Conservation (phyloP, 2,888 invertebrate species). For the Onchidella celtica region DNA sequence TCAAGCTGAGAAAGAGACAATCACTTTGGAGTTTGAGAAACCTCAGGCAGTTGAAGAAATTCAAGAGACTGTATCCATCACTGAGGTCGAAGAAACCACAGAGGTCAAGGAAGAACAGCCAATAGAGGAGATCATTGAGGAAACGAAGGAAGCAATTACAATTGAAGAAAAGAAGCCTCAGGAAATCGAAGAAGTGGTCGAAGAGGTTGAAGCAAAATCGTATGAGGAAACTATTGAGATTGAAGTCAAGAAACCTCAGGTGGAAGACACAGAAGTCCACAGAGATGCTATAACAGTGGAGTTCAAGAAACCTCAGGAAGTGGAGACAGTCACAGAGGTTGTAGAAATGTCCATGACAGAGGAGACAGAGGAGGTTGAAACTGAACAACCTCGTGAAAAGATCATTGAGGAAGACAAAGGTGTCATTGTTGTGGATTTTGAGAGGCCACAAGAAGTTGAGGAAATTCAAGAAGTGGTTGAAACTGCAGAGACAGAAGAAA, state of each 20-base stretch:
- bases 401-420: constrained; percentile 58
- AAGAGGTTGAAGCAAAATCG: constrained; percentile 33
- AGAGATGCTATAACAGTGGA: constrained; percentile 52
- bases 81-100: constrained; percentile 20
- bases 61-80: constrained; percentile 26
- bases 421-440: constrained; percentile 48
- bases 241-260: constrained; percentile 50
- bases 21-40: constrained; percentile 51
- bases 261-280: constrained; percentile 51
- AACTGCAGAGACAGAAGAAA: constrained; percentile 38
- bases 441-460: constrained; percentile 51
- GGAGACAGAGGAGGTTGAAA: constrained; percentile 17
- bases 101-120: constrained; percentile 50
- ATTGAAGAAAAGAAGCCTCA: constrained; percentile 55
- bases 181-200: constrained; percentile 45
- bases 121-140: constrained; percentile 55
- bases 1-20: constrained; percentile 50
- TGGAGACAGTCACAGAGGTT: constrained; percentile 45
- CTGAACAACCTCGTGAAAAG: constrained; percentile 55
- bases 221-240: constrained; percentile 43
- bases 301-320: constrained; percentile 53
- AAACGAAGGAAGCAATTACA: constrained; percentile 53
- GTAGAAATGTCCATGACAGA: constrained; percentile 26
- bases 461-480: constrained; percentile 37
- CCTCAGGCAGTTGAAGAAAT: constrained; percentile 50